Conservation (phyloP, 2,888 invertebrate genomes). For the Caenorhabditis sp. region DNA sequence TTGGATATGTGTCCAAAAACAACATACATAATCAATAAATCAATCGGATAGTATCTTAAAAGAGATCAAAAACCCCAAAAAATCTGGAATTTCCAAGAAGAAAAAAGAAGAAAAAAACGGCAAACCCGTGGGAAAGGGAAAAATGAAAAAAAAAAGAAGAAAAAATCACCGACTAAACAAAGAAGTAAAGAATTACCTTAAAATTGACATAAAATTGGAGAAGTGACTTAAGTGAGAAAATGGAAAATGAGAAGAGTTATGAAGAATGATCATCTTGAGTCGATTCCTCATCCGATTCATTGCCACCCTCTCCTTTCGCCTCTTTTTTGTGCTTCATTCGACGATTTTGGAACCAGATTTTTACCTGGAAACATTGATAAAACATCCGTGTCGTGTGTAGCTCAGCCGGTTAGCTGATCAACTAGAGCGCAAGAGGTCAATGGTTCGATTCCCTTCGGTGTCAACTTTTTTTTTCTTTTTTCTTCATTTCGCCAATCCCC, state of each 20-base stretch:
- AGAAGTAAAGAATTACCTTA: too few relatives aligned
- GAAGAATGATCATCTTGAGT: slow-evolving; percentile 42
- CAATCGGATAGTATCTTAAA: neutral
- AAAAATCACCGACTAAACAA: neutral
- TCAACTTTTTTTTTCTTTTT: neutral
- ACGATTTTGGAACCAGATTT: slow-evolving; percentile 70
- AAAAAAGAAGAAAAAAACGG: neutral
- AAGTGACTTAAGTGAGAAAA: neutral
- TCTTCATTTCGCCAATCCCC: neutral
- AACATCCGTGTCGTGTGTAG: too few relatives aligned
- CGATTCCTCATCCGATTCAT: slow-evolving; percentile 56
- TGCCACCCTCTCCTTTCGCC: slow-evolving; percentile 57
- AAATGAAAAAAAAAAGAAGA: neutral
- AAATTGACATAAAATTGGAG: neutral
- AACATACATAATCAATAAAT: neutral
- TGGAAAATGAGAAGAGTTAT: neutral
- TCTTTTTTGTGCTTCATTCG: slow-evolving; percentile 70
- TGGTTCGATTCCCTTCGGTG: neutral
- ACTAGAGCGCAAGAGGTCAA: too few relatives aligned
- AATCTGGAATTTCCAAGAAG: neutral
- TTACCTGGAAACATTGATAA: slow-evolving; percentile 56
- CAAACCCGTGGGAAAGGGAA: neutral
- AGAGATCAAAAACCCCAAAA: slow-evolving; percentile 1
- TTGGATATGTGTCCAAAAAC: neutral
- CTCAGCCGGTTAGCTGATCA: too few relatives aligned